Conservation (phyloP, 2,797 vertebrate species). For the Emydoidea blandingii region DNA sequence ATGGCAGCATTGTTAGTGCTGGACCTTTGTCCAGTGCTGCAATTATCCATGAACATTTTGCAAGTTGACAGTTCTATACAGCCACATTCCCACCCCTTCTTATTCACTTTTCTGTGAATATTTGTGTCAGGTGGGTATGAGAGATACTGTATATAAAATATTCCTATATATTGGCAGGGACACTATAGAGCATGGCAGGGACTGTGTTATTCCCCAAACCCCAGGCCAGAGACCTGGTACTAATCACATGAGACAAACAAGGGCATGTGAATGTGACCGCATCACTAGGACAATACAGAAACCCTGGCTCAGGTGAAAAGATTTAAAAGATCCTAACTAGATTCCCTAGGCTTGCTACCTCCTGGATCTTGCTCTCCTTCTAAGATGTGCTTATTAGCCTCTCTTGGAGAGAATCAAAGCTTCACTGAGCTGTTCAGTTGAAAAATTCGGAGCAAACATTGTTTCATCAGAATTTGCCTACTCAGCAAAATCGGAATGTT, state of each 20-base stretch:
- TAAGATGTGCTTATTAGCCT: not conserved
- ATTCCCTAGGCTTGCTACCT: not conserved
- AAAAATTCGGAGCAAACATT: too few species aligned
- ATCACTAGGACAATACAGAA: not conserved
- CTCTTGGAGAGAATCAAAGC: not conserved
- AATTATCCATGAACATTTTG: too few species aligned
- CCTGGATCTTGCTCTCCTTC: rapidly evolving
- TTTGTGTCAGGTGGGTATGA: rapidly evolving
- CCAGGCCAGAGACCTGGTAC: not conserved
- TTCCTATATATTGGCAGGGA: not conserved
- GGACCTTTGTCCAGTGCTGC: too few species aligned
- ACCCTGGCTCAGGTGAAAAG: not conserved
- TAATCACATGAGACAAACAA: rapidly evolving
- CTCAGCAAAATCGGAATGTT: too few species aligned
- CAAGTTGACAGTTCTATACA: too few species aligned
- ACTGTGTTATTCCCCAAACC: not conserved
- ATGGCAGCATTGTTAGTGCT: too few species aligned
- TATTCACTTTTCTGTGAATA: not conserved
- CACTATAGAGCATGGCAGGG: not conserved
- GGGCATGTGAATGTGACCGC: rapidly evolving
- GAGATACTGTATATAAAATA: not conserved
- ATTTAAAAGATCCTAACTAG: not conserved
- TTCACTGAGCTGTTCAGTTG: not conserved
- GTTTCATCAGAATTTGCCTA: too few species aligned
- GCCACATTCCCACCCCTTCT: not conserved